Evolutionary conservation across 2,888 invertebrate species (phyloP), one percentile per base, ranked within the genome.

Genomic region (Unio delphinus): DNA sequence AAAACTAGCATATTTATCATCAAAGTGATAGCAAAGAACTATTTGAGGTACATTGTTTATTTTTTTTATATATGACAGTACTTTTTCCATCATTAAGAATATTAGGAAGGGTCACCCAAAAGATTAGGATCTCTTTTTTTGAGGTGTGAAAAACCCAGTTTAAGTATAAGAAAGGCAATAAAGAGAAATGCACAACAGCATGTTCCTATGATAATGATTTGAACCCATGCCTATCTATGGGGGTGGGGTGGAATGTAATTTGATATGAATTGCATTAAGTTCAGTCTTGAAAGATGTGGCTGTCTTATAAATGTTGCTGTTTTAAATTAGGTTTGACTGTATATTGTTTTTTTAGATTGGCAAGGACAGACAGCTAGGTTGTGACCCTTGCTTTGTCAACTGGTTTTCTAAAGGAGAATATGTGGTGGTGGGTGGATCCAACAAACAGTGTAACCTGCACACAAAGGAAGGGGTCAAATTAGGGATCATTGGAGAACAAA

Each of bases 381-480:
- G 94, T 88, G 96, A 96, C 88, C 95, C 96, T 0, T 91, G 95
- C 65, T 93, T 93, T 84, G 91, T 95, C 20, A 92, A 92, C 65
- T 95, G 95, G 90, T 95, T 96, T 88, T 89, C 89, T 68, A 89
- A 86, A 30, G 95, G 95, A 5, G 95, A 96, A 88, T 96, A 95
- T 88, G 92, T 96, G 66, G 91, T 96, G 30, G 92, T 95, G 30
- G 93, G 94, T 70, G 97, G 97, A 1, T 94, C 95, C 66, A 95
- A 95, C 87, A 94, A 94, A 79, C 92, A 93, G 72, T 93, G 95
- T 80, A 91, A 92, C 67, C 92, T 97, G 70, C 95, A 95, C 89
- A 96, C 96, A 0, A 93, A 94, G 81, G 96, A 96, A 80, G 96
- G 96, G 1, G 94, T 95, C 68, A 93, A 93, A 68, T 91, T 97